Percentiles rank a stretch among this genome's conserved stretches.
Conservation (phyloP, 1,140 invertebrate genomes). For the Kradibia gibbosae region DNA sequence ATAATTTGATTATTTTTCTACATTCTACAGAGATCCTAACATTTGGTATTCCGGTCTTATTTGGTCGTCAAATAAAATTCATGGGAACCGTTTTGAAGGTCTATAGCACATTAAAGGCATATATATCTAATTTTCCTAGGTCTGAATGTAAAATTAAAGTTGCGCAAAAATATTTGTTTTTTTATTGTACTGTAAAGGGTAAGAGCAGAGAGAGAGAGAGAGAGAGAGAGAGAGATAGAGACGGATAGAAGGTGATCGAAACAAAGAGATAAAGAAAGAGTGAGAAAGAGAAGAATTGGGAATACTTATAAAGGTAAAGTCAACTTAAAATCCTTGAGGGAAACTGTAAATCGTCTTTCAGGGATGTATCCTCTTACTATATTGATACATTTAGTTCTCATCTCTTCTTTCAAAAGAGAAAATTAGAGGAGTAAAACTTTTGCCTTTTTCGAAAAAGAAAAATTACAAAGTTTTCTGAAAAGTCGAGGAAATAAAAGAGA, state of each 20-base stretch:
- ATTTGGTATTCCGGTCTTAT: not conserved
- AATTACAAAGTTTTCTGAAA: slow-evolving; percentile 41
- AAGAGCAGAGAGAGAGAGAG: not conserved
- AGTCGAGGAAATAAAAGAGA: slow-evolving; percentile 34
- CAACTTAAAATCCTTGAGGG: slow-evolving; percentile 49
- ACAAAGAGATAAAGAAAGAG: not conserved
- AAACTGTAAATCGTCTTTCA: slow-evolving; percentile 47
- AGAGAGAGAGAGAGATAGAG: not conserved
- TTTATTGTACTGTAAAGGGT: too few species aligned
- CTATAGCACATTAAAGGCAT: not conserved
- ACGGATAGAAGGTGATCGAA: not conserved
- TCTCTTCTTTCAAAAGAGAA: slow-evolving; percentile 2
- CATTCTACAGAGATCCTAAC: not conserved
- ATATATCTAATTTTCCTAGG: slow-evolving; percentile 15
- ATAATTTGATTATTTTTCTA: not conserved
- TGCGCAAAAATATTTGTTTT: too few species aligned
- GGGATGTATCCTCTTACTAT: slow-evolving; percentile 20
- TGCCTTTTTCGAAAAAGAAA: slow-evolving; percentile 36
- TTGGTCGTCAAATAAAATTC: slow-evolving; percentile 38
- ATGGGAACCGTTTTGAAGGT: slow-evolving; percentile 7
- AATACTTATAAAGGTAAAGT: slow-evolving; percentile 38
- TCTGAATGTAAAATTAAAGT: slow-evolving; percentile 30
- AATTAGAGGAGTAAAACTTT: slow-evolving; percentile 32
- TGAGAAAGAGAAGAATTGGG: not conserved
- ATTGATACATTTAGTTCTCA: not conserved